Evolutionary conservation across 2,113 vertebrate genomes (phyloP).

Genomic region (Siniperca knerii): DNA sequence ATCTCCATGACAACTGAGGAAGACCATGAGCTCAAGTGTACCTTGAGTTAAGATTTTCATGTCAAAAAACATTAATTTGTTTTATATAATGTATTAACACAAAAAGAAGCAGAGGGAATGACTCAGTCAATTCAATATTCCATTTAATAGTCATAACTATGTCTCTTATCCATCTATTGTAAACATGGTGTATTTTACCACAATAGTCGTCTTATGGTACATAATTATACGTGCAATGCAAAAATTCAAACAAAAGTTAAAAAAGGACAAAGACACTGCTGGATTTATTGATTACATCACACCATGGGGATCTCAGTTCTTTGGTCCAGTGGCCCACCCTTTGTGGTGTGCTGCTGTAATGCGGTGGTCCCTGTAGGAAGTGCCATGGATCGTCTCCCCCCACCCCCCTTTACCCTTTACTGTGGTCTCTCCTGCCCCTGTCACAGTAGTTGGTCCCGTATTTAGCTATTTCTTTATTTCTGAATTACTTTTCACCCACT

Average conservation of each 20-base stretch:
- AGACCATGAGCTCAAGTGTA: not conserved
- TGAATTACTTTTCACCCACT: constrained; percentile 56
- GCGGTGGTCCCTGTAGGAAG: constrained; percentile 79
- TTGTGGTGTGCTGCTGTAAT: constrained; percentile 78
- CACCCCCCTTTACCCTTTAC: constrained; percentile 55
- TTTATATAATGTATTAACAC: constrained; percentile 10
- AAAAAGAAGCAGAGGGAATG: constrained; percentile 9
- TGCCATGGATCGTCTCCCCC: constrained; percentile 65
- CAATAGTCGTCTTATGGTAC: constrained; percentile 81
- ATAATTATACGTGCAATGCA: constrained; percentile 83
- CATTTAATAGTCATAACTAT: constrained; percentile 83
- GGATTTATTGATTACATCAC: constrained; percentile 80
- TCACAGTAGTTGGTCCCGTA: constrained; percentile 83
- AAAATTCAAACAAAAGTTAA: constrained; percentile 77
- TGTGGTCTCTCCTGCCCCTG: constrained; percentile 68
- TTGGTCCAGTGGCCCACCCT: constrained; percentile 81
- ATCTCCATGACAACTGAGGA: constrained; percentile 8
- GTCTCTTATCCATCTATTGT: constrained; percentile 82
- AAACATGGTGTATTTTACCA: constrained; percentile 82
- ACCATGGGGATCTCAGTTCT: constrained; percentile 79
- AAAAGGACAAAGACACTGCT: constrained; percentile 84
- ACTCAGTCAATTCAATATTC: constrained; percentile 72
- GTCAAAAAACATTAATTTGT: not conserved
- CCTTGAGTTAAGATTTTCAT: not conserved
- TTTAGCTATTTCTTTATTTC: constrained; percentile 44